These are phyloP conservation scores for Eilema griseolum DNA, from an alignment of 2,888 invertebrate species.

Conservation along the genomic window DNA sequence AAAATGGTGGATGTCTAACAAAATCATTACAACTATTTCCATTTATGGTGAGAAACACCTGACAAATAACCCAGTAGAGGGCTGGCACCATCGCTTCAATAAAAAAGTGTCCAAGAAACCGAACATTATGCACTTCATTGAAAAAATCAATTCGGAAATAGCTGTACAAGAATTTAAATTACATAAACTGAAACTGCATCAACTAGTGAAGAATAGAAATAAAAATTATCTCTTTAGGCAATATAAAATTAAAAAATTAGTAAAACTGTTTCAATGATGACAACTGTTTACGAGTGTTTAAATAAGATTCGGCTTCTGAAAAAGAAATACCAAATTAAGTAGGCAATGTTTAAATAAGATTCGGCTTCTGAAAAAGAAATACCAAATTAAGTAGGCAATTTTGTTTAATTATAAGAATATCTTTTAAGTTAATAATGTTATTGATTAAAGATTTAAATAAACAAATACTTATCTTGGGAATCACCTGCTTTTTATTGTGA, in stretches of 20 bases:
- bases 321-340: not conserved
- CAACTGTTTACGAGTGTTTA: conserved; percentile 4
- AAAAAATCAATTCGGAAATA: no score
- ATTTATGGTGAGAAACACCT: no score
- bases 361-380: no score
- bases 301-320: conserved; percentile 4
- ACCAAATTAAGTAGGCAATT: not conserved
- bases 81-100: no score
- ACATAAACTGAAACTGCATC: not conserved
- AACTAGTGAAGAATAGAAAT: not conserved
- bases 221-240: not conserved
- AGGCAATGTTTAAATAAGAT: no score
- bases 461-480: no score
- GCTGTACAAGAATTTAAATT: not conserved
- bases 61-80: not conserved
- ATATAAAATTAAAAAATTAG: not conserved
- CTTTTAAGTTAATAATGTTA: no score
- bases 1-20: no score
- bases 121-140: no score
- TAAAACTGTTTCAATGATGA: conserved; percentile 4
- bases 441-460: no score
- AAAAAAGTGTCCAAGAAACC: no score
- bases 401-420: conserved; percentile 4
- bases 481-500: not conserved
- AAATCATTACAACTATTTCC: no score